Conservation (phyloP, 2,797 vertebrate genomes). For the Chaetodon trifasciatus region DNA sequence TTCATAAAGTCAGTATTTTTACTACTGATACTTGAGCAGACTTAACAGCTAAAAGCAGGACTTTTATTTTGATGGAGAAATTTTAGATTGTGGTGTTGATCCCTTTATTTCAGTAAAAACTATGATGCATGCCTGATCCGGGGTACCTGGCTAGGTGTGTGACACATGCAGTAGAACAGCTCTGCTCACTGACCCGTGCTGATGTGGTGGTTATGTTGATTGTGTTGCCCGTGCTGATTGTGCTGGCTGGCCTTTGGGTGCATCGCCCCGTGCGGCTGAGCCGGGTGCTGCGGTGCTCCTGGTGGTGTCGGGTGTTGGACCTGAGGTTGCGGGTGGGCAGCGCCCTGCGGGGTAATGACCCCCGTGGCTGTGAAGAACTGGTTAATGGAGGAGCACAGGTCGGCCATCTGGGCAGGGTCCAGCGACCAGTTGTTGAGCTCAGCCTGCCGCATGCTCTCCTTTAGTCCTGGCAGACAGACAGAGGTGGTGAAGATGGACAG, state of each 20-base stretch:
- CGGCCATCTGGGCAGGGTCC: slow-evolving; percentile 89
- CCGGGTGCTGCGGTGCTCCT: slow-evolving; percentile 76
- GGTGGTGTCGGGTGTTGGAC: slow-evolving; percentile 69
- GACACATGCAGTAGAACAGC: neutral
- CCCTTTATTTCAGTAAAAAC: neutral
- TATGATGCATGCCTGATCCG: neutral
- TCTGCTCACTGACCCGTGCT: slow-evolving; percentile 80
- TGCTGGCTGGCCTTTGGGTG: slow-evolving; percentile 87
- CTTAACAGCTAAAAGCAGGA: neutral
- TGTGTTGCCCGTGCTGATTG: slow-evolving; percentile 80
- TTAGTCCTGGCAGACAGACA: slow-evolving; percentile 83
- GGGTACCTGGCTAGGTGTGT: too few relatives aligned
- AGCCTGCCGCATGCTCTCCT: slow-evolving; percentile 92
- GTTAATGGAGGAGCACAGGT: slow-evolving; percentile 92
- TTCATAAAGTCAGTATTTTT: neutral
- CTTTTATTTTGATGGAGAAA: neutral
- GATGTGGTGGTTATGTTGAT: slow-evolving; percentile 86
- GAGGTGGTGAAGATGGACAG: neutral
- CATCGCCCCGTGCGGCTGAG: slow-evolving; percentile 85
- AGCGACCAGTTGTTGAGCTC: slow-evolving; percentile 93
- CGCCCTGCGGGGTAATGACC: slow-evolving; percentile 88
- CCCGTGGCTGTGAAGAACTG: slow-evolving; percentile 91
- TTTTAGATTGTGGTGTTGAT: neutral
- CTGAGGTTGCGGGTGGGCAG: slow-evolving; percentile 84
- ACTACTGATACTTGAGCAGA: neutral